Evolutionary conservation across 2,113 vertebrate genomes (phyloP).

Genomic region (Vidua chalybeata): DNA sequence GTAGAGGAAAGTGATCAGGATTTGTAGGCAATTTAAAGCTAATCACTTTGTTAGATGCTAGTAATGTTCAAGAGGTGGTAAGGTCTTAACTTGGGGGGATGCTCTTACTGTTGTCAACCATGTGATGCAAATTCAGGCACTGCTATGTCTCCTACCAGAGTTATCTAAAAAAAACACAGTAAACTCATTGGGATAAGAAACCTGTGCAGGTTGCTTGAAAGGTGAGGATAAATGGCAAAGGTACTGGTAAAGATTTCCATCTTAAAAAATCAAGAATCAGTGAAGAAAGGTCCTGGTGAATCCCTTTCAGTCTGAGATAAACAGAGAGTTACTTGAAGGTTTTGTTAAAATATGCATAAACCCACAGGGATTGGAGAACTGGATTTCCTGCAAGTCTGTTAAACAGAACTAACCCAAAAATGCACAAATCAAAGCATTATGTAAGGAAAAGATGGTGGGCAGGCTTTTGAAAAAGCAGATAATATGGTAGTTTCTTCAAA

Average conservation of each 20-base stretch:
- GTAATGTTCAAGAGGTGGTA: fast-evolving
- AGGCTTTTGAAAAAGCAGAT: background rate
- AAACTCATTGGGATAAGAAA: background rate
- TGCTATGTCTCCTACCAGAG: background rate
- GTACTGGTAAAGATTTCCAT: background rate
- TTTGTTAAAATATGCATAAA: background rate
- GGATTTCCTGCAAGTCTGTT: background rate
- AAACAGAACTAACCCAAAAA: background rate
- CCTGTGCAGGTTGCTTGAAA: background rate
- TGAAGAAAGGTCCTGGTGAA: background rate
- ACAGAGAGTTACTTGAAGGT: background rate
- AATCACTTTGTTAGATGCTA: background rate
- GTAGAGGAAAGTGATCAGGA: background rate
- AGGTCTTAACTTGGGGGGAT: background rate
- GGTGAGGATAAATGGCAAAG: background rate
- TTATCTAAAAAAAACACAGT: background rate
- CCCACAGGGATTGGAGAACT: background rate
- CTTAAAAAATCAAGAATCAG: background rate
- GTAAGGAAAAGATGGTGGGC: background rate
- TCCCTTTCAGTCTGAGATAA: background rate
- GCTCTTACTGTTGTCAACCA: background rate
- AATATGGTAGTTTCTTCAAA: background rate
- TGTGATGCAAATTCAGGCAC: background rate
- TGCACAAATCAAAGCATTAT: background rate
- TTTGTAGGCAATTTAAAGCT: background rate